Evolutionary conservation across 2,797 vertebrate genomes (phyloP), one percentile per base, ranked within the genome.

Genomic region (Harpagifer antarcticus): DNA sequence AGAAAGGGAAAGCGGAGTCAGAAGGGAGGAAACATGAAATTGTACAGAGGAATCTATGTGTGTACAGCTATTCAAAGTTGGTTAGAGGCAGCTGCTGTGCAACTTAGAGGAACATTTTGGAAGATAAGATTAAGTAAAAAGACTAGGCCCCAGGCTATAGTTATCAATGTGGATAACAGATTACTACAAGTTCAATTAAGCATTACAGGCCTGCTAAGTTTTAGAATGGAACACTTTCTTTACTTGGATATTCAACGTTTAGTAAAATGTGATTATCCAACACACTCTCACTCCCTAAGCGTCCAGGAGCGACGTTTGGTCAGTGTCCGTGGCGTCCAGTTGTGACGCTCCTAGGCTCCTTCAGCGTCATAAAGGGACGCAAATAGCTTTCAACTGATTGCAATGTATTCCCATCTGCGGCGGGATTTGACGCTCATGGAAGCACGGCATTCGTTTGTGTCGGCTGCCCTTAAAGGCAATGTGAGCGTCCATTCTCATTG

Each of bases 101-200:
- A 12, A 55, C 47, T 68, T 44, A 57, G 37, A 54, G 33, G 64
- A 74, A 70, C 47, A 57, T 50, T 74, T 52, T 61, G 23, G 49
- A 60, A 61, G 66, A 82, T 33, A 66, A 83, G 72, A 81, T 76
- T 45, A 81, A 75, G 54, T 54, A 55, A 78, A 67, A 81, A 37
- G 33, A 37, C 33, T 37, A 37, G 33, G 33, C 33, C 8, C 8
- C 33, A 37, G 33, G 33, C 33, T 33, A 33, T 33, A 79, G 43
- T 77, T 72, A 72, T 76, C 57, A 55, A 4, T n/a, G 27, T 31
- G 33, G 53, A 79, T 63, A 55, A 56, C 16, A 71, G 43, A 74
- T 76, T 77, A 17, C 42, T n/a, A 44, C 13, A 37, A 31, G 14
- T 20, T 40, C 17, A 5, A 53, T 56, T 74, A 65, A 31, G 50